Evolutionary conservation across 2,113 vertebrate genomes (phyloP), one percentile per base, ranked within the genome.

Genomic region (Nymphicus hollandicus): DNA sequence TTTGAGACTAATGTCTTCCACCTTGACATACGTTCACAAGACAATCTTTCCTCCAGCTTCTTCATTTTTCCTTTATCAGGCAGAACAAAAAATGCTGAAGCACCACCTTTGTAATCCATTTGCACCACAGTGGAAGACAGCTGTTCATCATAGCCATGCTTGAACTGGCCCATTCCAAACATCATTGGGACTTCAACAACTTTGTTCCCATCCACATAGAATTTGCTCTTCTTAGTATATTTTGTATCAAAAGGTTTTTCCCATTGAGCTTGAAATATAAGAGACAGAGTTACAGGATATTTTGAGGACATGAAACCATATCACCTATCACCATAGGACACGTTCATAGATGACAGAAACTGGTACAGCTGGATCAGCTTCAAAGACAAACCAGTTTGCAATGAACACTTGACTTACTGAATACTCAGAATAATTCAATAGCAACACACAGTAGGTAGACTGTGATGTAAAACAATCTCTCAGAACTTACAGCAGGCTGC

Each of bases 81-180:
- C 61, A 99, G 97, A 65, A 99, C 55, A 23, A 99, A 97, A 97
- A 99, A 97, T 94, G 99, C 98, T 13, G 98, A 98, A 65, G 98
- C 98, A 89, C 98, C 98, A 81, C 98, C 97, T 95, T 98, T 98
- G 96, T 99, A 99, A 37, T 98, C 98, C 43, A 99, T 97, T 93
- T 98, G 97, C 65, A 99, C 97, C 89, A 99, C 97, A 13, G 95
- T 94, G 37, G 98, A 97, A 82, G 97, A 97, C 11, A 98, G 95
- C 10, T 95, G 43, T 3, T 89, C 49, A 68, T 98, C 98, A 46
- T 98, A 69, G 47, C 93, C 95, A 2, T 95, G 69, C 41, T 97
- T 96, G 91, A 94, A 97, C n/a, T 88, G 4, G 25, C 96, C 96
- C 17, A 84, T 87, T 89, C 94, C 93, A 56, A 86, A 95, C 97